Percentiles rank a stretch among this genome's conserved stretches.
phyloP scores from a whole-genome alignment of 53 echinoderm and acorn worm species.

The Luidia sarsii region DNA sequence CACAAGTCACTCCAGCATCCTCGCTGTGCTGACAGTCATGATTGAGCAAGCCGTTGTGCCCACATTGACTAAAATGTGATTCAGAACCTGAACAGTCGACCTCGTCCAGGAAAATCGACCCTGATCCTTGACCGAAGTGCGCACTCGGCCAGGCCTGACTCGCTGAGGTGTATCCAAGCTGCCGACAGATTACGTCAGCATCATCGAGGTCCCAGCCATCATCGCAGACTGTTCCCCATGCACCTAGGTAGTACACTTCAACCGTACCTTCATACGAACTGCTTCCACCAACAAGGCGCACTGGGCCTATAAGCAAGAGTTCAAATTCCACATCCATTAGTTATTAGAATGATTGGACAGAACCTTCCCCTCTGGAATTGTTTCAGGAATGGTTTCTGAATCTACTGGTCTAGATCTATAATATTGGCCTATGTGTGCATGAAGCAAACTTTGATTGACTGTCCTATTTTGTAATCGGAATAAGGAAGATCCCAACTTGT shows the following conservation, averaged over 20 bases:
- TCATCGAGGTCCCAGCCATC: slow-evolving; percentile 1
- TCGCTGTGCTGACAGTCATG: slow-evolving; percentile 17
- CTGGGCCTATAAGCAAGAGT: too few species aligned
- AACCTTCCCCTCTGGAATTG: too few species aligned
- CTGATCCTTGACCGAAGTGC: slow-evolving; percentile 53
- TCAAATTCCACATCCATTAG: too few species aligned
- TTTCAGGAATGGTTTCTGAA: too few species aligned
- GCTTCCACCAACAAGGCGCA: neutral
- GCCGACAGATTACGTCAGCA: slow-evolving; percentile 25
- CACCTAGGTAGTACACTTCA: neutral
- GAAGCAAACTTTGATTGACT: too few species aligned
- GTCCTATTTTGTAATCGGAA: too few species aligned
- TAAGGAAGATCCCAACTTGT: too few species aligned
- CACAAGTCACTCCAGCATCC: slow-evolving; percentile 31
- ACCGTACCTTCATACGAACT: neutral
- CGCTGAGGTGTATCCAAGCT: slow-evolving; percentile 48
- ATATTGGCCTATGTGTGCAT: too few species aligned
- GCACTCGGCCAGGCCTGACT: slow-evolving; percentile 10
- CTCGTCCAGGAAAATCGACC: slow-evolving; percentile 28
- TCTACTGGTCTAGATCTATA: too few species aligned
- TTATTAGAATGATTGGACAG: too few species aligned
- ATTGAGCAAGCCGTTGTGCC: slow-evolving; percentile 5
- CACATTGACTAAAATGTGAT: slow-evolving; percentile 15
- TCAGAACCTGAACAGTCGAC: slow-evolving; percentile 43
- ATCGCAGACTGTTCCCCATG: slow-evolving; percentile 9